Evolutionary conservation across 1,140 invertebrate genomes (phyloP).

Genomic region (Philotrypesis tridentata): DNA sequence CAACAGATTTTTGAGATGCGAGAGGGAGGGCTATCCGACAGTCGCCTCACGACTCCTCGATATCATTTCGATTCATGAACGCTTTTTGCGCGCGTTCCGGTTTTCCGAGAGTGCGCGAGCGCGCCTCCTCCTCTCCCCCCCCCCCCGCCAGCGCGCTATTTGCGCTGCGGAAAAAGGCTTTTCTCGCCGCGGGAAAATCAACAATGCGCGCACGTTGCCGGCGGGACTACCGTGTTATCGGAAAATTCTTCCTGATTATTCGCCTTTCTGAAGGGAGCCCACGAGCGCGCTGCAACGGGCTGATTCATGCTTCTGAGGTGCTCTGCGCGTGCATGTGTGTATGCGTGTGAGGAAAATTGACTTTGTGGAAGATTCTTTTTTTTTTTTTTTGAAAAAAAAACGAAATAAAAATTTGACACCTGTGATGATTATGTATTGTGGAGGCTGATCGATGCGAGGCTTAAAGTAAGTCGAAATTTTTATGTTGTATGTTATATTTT

Average conservation of each 20-base stretch:
- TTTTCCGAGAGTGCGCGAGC: not conserved
- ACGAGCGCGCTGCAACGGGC: not conserved
- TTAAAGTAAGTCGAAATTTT: too few relatives aligned
- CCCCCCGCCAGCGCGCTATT: too few relatives aligned
- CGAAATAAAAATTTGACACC: too few relatives aligned
- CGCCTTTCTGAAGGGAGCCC: not conserved
- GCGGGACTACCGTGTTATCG: constrained; percentile 11
- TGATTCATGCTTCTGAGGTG: not conserved
- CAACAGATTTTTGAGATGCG: constrained; percentile 35
- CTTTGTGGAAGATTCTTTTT: too few relatives aligned
- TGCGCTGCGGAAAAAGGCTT: not conserved
- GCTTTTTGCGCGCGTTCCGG: not conserved
- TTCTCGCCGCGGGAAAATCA: constrained; percentile 12
- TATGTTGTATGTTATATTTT: too few relatives aligned
- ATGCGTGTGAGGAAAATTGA: too few relatives aligned
- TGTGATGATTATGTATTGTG: too few relatives aligned
- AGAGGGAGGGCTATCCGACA: not conserved
- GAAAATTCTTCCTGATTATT: constrained; percentile 9
- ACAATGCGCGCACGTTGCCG: constrained; percentile 25
- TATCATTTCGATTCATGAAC: constrained; percentile 41
- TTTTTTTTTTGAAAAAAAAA: too few relatives aligned
- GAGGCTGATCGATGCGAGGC: too few relatives aligned
- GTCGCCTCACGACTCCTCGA: constrained; percentile 42
- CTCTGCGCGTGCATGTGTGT: not conserved
- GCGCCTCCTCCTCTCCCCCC: too few relatives aligned